These are phyloP conservation scores for Cephus cinctus DNA, from an alignment of 1,140 invertebrate genomes.

Conservation along the genomic window DNA sequence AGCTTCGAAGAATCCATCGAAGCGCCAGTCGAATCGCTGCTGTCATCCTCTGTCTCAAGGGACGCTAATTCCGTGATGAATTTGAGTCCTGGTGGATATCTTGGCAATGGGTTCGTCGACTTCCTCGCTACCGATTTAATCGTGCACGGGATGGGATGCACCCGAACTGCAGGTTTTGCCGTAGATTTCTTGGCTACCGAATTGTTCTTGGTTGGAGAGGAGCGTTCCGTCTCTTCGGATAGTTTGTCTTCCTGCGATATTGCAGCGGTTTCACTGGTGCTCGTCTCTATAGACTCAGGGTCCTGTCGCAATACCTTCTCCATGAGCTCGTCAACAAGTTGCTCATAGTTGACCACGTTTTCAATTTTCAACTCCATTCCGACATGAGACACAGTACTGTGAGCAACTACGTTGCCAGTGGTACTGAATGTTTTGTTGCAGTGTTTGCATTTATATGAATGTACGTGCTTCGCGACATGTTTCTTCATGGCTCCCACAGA, in stretches of 20 bases:
- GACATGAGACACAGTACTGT: slow-evolving; percentile 32
- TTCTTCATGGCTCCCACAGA: slow-evolving; percentile 30
- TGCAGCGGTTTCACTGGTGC: not conserved
- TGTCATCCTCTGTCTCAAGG: not conserved
- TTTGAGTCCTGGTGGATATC: slow-evolving; percentile 23
- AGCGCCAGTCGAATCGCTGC: slow-evolving; percentile 6
- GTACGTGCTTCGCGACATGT: slow-evolving; percentile 38
- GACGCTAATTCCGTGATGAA: slow-evolving; percentile 8
- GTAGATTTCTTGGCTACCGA: slow-evolving; percentile 49
- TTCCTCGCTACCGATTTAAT: slow-evolving; percentile 47
- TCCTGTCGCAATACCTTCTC: slow-evolving; percentile 7
- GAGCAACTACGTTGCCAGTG: slow-evolving; percentile 14
- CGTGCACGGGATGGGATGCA: slow-evolving; percentile 10
- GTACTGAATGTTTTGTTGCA: slow-evolving; percentile 34
- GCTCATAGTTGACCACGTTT: slow-evolving; percentile 30
- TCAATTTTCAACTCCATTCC: slow-evolving; percentile 32
- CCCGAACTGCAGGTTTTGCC: slow-evolving; percentile 21
- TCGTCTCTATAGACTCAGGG: slow-evolving; percentile 3
- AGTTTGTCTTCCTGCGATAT: not conserved
- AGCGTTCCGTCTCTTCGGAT: slow-evolving; percentile 2
- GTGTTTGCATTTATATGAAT: slow-evolving; percentile 41
- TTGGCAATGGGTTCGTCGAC: slow-evolving; percentile 41
- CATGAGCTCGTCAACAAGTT: slow-evolving; percentile 15
- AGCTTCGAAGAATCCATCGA: no score
- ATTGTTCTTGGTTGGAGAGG: slow-evolving; percentile 6